Evolutionary conservation across 2,888 invertebrate species (phyloP).

Genomic region (Cosmia pyralina): DNA sequence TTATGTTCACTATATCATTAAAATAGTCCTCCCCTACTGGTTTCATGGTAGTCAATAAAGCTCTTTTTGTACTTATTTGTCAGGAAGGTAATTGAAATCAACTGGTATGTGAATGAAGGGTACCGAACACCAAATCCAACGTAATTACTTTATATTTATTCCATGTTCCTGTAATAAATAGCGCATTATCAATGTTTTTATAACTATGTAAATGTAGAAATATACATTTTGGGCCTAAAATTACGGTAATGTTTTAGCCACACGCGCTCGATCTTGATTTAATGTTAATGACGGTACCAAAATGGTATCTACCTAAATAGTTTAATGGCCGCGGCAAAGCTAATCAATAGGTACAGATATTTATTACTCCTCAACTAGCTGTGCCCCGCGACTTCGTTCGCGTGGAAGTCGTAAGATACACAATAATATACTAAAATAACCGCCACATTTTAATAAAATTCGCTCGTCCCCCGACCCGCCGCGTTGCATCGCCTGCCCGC

Average conservation of each 20-base stretch:
- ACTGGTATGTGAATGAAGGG: background rate
- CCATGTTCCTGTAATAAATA: slow-evolving; percentile 42
- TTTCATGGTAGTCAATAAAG: slow-evolving; percentile 6
- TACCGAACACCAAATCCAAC: background rate
- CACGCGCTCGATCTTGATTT: slow-evolving; percentile 57
- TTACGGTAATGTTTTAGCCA: slow-evolving; percentile 37
- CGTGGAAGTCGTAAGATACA: no score
- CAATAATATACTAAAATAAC: no score
- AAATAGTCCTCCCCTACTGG: slow-evolving; percentile 1
- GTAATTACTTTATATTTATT: slow-evolving; percentile 25
- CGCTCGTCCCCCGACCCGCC: no score
- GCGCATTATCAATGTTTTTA: slow-evolving; percentile 44
- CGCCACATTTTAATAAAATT: no score
- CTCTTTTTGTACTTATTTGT: background rate
- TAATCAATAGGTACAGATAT: slow-evolving; percentile 13
- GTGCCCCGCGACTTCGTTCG: no score
- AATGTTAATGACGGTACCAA: slow-evolving; percentile 48
- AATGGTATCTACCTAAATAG: slow-evolving; percentile 5
- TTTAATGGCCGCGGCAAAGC: slow-evolving; percentile 2
- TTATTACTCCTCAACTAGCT: slow-evolving; percentile 5
- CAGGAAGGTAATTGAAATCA: slow-evolving; percentile 7
- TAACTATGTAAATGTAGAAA: slow-evolving; percentile 40
- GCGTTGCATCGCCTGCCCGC: no score
- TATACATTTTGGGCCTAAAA: slow-evolving; percentile 28
- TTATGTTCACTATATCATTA: no score